These are phyloP conservation scores for Sander lucioperca DNA, from an alignment of 2,113 vertebrate genomes.

Conservation along the genomic window DNA sequence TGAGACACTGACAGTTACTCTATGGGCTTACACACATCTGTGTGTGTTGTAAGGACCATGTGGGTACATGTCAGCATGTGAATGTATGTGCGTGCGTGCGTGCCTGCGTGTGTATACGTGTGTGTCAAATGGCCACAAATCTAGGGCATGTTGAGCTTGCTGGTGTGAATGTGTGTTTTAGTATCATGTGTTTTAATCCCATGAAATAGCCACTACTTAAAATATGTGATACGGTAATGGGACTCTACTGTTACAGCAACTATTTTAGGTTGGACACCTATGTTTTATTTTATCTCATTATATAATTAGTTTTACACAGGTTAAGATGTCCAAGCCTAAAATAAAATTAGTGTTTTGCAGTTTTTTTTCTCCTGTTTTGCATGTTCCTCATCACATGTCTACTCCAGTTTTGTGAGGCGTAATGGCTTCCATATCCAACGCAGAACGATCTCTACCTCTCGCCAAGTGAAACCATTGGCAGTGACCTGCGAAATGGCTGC, in stretches of 20 bases:
- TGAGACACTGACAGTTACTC: slow-evolving; percentile 37
- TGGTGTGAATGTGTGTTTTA: slow-evolving; percentile 18
- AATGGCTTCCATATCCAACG: slow-evolving; percentile 39
- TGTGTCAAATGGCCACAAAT: slow-evolving; percentile 28
- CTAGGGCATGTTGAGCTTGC: slow-evolving; percentile 36
- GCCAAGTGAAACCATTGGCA: slow-evolving; percentile 56
- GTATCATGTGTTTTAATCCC: slow-evolving; percentile 48
- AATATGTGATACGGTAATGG: slow-evolving; percentile 2
- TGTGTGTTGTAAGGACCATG: background rate
- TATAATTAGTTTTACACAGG: background rate
- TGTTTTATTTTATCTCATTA: background rate
- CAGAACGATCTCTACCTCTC: slow-evolving; percentile 30
- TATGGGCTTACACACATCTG: background rate
- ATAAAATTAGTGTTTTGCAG: background rate
- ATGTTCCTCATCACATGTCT: slow-evolving; percentile 6
- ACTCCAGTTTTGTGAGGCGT: slow-evolving; percentile 13
- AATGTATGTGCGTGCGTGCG: background rate
- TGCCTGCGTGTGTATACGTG: background rate
- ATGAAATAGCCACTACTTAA: slow-evolving; percentile 22
- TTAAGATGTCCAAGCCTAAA: slow-evolving; percentile 2
- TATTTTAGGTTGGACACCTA: background rate
- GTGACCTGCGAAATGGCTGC: slow-evolving; percentile 66
- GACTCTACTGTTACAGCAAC: background rate
- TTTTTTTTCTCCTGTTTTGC: background rate
- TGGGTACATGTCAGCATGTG: background rate